Percentiles rank a stretch among this genome's conserved stretches.
These are phyloP conservation scores for Trilocha varians DNA, from an alignment of 2,888 invertebrate species.

Conservation along the genomic window DNA sequence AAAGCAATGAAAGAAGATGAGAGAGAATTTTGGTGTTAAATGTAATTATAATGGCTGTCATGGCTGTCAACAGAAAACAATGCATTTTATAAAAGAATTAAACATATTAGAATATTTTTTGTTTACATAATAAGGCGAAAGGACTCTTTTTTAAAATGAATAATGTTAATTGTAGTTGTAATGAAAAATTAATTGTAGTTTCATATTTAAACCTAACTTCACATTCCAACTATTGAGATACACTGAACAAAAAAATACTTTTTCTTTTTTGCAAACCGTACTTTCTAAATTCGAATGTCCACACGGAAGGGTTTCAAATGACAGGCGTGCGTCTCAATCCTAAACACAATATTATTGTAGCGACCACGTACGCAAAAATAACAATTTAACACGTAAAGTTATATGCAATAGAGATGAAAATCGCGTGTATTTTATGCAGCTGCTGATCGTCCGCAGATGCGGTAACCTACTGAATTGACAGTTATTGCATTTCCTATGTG, in stretches of 20 bases:
- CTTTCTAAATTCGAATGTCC: slow-evolving; percentile 31
- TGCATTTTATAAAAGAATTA: too few species aligned
- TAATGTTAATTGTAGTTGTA: too few species aligned
- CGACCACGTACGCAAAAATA: slow-evolving; percentile 8
- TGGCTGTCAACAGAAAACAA: too few species aligned
- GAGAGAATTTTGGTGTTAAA: too few species aligned
- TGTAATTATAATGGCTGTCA: too few species aligned
- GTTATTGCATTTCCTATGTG: slow-evolving; percentile 37
- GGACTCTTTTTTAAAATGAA: too few species aligned
- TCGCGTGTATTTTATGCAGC: slow-evolving; percentile 15
- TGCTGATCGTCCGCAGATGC: slow-evolving; percentile 27
- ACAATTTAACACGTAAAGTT: not conserved
- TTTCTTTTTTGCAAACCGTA: slow-evolving; percentile 29
- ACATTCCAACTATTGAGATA: not conserved
- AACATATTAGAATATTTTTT: too few species aligned
- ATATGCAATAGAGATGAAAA: not conserved
- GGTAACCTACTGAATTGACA: slow-evolving; percentile 18
- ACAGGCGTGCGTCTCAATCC: slow-evolving; percentile 41
- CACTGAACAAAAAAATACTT: not conserved
- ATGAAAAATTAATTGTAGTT: too few species aligned
- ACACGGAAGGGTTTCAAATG: slow-evolving; percentile 62
- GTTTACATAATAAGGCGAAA: too few species aligned
- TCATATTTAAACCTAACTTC: too few species aligned
- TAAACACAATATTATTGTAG: slow-evolving; percentile 26
- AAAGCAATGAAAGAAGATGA: too few species aligned